Percentiles rank a stretch among this genome's conserved stretches.
phyloP scores from a whole-genome alignment of 1,140 invertebrate genomes.

The Phortica variegata region DNA sequence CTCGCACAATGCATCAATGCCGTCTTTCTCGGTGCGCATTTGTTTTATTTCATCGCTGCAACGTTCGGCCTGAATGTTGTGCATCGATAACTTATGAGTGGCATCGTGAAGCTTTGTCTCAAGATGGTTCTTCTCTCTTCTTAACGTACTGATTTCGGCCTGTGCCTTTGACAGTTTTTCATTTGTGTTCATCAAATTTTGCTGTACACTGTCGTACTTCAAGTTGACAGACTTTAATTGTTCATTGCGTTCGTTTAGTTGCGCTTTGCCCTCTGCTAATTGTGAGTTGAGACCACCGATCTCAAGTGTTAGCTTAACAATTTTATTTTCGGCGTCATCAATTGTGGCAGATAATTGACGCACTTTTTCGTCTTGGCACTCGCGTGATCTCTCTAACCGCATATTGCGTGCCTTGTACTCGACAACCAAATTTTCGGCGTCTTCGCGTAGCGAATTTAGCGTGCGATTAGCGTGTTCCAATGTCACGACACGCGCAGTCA shows the following conservation, averaged over 20 bases:
- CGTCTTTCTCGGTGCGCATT: too few species aligned
- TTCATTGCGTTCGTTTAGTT: not conserved
- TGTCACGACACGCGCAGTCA: too few species aligned
- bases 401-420: not conserved
- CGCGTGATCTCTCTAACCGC: constrained; percentile 4
- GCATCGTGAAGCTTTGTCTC: constrained; percentile 2
- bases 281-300: constrained; percentile 29
- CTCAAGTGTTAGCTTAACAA: constrained; percentile 24
- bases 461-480: too few species aligned
- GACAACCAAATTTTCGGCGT: constrained; percentile 14
- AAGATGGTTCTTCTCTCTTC: not conserved
- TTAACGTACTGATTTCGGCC: not conserved
- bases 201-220: not conserved
- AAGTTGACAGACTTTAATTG: not conserved
- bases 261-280: constrained; percentile 4
- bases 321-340: constrained; percentile 12
- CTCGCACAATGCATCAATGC: too few species aligned
- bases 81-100: too few species aligned
- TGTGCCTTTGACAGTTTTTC: not conserved
- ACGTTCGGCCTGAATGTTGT: too few species aligned
- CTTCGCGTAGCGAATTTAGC: not conserved
- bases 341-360: too few species aligned
- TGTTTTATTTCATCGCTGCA: too few species aligned
- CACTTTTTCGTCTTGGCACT: constrained; percentile 14
- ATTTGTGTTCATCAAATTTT: not conserved